phyloP scores from a whole-genome alignment of 2,888 invertebrate species.

The Diogma glabrata region DNA sequence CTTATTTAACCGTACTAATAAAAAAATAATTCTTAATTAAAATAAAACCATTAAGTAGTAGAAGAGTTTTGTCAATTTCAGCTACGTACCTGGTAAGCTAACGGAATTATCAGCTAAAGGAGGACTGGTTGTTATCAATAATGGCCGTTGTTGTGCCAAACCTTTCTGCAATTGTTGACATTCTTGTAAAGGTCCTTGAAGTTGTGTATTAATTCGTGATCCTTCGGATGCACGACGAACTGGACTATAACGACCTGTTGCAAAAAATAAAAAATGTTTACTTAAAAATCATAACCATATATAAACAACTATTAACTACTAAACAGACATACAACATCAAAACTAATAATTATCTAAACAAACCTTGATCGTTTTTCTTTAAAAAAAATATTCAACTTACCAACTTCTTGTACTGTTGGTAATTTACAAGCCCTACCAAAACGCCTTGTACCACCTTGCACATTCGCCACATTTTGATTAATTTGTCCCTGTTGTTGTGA shows the following conservation, averaged over 20 bases:
- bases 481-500: conserved; percentile 18
- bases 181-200: conserved; percentile 60
- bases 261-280: not conserved
- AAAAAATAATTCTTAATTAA: not conserved
- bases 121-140: conserved; percentile 36
- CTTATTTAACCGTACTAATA: too few relatives aligned
- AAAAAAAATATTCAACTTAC: conserved; percentile 39
- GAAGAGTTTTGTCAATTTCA: not conserved
- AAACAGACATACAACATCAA: conserved; percentile 4
- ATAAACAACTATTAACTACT: too few relatives aligned
- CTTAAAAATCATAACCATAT: conserved; percentile 10
- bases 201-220: conserved; percentile 37
- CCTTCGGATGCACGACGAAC: conserved; percentile 78
- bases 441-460: conserved; percentile 15
- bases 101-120: conserved; percentile 37
- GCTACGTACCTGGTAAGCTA: conserved; percentile 37
- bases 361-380: conserved; percentile 2
- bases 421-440: conserved; percentile 31
- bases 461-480: conserved; percentile 24
- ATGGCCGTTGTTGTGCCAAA: conserved; percentile 33
- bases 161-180: conserved; percentile 61
- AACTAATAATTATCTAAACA: conserved; percentile 3
- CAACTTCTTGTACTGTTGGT: conserved; percentile 67
- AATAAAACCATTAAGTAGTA: too few relatives aligned
- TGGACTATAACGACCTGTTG: conserved; percentile 65